phyloP scores from a whole-genome alignment of 37 sponge, comb jelly and placozoan genomes.

The Haliclona indistincta region DNA sequence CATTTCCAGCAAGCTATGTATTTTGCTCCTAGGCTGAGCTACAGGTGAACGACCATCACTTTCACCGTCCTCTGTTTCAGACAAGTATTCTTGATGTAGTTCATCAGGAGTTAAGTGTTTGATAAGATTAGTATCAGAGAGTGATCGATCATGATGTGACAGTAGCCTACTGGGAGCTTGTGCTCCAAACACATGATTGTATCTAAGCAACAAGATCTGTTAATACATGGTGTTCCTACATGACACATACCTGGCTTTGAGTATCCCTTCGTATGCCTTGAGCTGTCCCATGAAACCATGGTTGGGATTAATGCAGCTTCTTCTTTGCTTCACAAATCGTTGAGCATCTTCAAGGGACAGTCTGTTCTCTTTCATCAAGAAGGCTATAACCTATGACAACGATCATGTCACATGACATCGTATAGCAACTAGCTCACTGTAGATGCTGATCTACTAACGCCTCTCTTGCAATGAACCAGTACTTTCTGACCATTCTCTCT shows the following conservation, averaged over 20 bases:
- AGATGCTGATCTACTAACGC: constrained; percentile 96
- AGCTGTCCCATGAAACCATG: constrained; percentile 86
- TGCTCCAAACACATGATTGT: constrained; percentile 69
- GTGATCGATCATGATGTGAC: constrained; percentile 20
- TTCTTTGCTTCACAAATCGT: constrained; percentile 65
- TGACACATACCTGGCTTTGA: constrained; percentile 84
- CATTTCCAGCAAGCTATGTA: not conserved
- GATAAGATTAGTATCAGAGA: constrained; percentile 65
- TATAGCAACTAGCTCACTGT: constrained; percentile 64
- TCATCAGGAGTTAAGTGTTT: not conserved
- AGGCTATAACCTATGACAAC: constrained; percentile 83
- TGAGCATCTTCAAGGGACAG: constrained; percentile 72
- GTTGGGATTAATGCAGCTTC: constrained; percentile 89
- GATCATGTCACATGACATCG: not conserved
- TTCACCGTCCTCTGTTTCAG: not conserved
- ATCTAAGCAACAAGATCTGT: constrained; percentile 13
- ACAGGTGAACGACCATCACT: not conserved
- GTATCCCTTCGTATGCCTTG: constrained; percentile 89
- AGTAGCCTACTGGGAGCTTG: constrained; percentile 45
- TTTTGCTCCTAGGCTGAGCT: not conserved
- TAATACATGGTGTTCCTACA: not conserved
- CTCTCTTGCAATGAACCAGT: constrained; percentile 95
- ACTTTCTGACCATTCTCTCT: constrained; percentile 67
- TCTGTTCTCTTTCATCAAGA: constrained; percentile 94
- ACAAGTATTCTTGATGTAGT: not conserved